Base-by-base conservation (phyloP, 2,888 invertebrate genomes). In the Aphodius granarius region DNA sequence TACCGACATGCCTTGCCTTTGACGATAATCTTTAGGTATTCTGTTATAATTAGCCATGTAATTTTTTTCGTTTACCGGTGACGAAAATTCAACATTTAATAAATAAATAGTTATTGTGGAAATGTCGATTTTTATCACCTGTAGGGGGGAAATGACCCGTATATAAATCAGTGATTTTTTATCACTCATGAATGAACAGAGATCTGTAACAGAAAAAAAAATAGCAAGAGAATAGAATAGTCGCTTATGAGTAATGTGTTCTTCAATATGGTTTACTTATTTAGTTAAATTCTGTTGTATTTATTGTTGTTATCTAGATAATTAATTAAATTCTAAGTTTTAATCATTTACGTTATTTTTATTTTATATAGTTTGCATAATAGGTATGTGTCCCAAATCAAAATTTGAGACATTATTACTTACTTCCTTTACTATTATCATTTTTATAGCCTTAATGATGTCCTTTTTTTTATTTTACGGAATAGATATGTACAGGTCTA, bases 271-370 rank as follows among this genome's bases (percentile, higher is more conserved):
- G 77, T 78, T 76, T 78, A 77, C 74, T 74, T 80, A 80, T 71
- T 75, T 79, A 64, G 77, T 77, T 78, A 72, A 75, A 75, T 77
- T 78, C 77, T 78, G 78, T 79, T 80, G 77, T 80, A 79, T 79
- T 80, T 80, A 80, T 80, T 80, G 77, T 78, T 80, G 78, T 79
- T 78, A 78, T 73, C 77, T 78, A 75, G 77, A 74, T 79, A 79
- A 74, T 76, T 75, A 73, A 77, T 73, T 66, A 19, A 63, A 20
- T 21, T 15, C 15, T 64, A 64, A 20, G n/a, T 68, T 70, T 68
- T 71, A 43, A 68, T 20, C 23, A 66, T 64, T 19, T 20, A 71
- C 74, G 63, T 66, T 72, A 16, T 43, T n/a, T 21, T 65, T 22
- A 19, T 65, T 23, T 72, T 19, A 66, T 13, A 66, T 16, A 66